Percentiles rank a stretch among this genome's conserved stretches.
phyloP scores from a whole-genome alignment of 2,797 vertebrate genomes.

The Poeciliopsis gracilis region DNA sequence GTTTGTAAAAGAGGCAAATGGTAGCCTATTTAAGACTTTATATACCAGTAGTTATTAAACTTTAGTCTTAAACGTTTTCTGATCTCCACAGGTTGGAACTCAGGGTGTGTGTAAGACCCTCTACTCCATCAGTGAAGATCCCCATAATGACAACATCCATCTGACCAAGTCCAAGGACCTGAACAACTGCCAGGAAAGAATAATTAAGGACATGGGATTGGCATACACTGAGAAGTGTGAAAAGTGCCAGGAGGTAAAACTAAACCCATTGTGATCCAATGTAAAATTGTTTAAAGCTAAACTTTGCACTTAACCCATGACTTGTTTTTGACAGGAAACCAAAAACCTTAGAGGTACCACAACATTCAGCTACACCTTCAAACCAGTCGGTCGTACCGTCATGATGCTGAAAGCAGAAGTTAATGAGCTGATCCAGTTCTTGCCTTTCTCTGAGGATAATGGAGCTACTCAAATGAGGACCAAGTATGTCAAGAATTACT shows the following conservation, averaged over 20 bases:
- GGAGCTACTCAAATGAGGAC: constrained; percentile 82
- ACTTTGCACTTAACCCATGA: background rate
- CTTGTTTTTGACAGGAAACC: constrained; percentile 68
- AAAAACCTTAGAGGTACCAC: constrained; percentile 81
- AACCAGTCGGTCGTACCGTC: constrained; percentile 63
- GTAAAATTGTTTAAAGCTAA: constrained; percentile 6
- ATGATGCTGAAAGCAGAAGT: constrained; percentile 78
- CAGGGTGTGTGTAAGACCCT: constrained; percentile 87
- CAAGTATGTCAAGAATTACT: constrained; percentile 71
- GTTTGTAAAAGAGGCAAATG: constrained; percentile 57
- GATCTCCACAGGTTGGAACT: constrained; percentile 57
- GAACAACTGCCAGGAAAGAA: constrained; percentile 82
- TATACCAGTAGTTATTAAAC: background rate
- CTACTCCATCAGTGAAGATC: constrained; percentile 83
- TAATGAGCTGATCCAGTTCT: constrained; percentile 83
- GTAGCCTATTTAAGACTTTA: background rate
- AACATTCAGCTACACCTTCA: constrained; percentile 83
- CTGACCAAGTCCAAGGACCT: constrained; percentile 87
- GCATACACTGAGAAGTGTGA: constrained; percentile 76
- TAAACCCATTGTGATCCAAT: background rate
- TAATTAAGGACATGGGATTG: constrained; percentile 81
- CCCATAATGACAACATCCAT: constrained; percentile 62
- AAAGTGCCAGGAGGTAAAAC: constrained; percentile 79
- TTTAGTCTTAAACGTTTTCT: constrained; percentile 23
- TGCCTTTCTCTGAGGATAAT: constrained; percentile 79